Base-by-base conservation (phyloP, 2,888 invertebrate species). In the Mythimna impura region DNA sequence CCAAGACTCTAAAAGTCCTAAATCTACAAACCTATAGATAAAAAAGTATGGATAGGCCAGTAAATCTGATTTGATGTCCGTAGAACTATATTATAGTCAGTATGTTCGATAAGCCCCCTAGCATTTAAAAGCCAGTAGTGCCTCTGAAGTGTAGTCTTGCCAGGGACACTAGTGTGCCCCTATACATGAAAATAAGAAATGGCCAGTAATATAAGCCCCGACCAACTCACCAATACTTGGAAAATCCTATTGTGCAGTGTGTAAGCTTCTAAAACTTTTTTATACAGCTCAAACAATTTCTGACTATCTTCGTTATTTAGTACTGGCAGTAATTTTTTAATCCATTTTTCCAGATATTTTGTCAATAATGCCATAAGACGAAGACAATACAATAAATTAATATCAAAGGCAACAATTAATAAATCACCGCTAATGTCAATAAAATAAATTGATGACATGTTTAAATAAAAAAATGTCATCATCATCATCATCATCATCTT, bases 381-480 rank as follows among this genome's bases (percentile, higher is more conserved):
- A 50, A 50, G 50, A 14, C 73, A 47, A 40, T 63, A 72, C 22
- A 73, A 22, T 47, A 57, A 50, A 62, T 73, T 72, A 1, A 73
- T 6, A 22, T 73, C 62, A 30, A 25, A 73, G 6, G 62, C n/a
- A 0, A 14, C 9, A 3, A n/a, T 6, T 0, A 50, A 2, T 12
- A 71, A 17, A 12, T 6, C 3, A 8, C 0, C 0, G 8, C 36
- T 12, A 14, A 2, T 6, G 1, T 71, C 60, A 25, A 47, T 1
- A 25, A 58, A 58, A 50, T 25, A 0, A 6, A 50, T 2, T 14
- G 69, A 34, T 4, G 9, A 1, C 17, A 22, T 50, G 12, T 4
- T 0, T 2, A 14, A 0, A 17, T 12, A 52, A 36, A 17, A 14
- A 12, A n/a, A n/a, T n/a, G n/a, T n/a, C n/a, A n/a, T n/a, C n/a